Evolutionary conservation across 2,888 invertebrate species (phyloP).

Genomic region (Andrena camellia): DNA sequence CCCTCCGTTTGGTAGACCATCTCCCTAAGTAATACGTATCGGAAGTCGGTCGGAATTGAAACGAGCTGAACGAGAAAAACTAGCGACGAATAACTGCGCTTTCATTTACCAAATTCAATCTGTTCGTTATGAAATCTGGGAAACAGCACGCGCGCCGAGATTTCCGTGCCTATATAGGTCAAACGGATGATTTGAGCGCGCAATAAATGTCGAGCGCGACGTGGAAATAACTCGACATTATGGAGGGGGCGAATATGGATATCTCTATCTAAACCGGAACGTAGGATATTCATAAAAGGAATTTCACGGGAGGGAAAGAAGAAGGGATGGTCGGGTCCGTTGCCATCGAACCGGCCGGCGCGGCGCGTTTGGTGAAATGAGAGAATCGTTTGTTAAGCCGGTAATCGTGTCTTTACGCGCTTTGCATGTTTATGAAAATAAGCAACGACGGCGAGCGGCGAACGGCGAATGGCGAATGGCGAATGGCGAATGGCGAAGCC

Average conservation of each 20-base stretch:
- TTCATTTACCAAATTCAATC: conserved; percentile 23
- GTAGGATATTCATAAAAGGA: neutral
- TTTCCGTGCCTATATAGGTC: conserved; percentile 41
- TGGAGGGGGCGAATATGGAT: neutral
- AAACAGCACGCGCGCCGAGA: conserved; percentile 17
- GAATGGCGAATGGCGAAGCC: neutral
- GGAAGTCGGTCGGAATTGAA: neutral
- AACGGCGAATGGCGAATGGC: neutral
- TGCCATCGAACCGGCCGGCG: neutral
- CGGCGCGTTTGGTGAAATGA: neutral
- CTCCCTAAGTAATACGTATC: neutral
- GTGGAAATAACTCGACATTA: conserved; percentile 18
- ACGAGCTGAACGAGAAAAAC: neutral
- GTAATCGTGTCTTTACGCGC: neutral
- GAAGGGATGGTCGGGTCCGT: neutral
- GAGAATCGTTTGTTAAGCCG: neutral
- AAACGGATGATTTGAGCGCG: conserved; percentile 50
- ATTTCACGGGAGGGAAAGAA: neutral
- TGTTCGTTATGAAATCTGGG: neutral
- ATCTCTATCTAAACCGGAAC: neutral
- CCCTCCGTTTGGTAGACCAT: neutral
- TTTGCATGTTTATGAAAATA: neutral
- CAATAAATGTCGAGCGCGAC: conserved; percentile 50
- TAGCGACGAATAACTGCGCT: neutral
- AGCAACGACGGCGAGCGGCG: neutral